phyloP scores from a whole-genome alignment of 1,140 invertebrate species.

The Octopus bimaculoides region DNA sequence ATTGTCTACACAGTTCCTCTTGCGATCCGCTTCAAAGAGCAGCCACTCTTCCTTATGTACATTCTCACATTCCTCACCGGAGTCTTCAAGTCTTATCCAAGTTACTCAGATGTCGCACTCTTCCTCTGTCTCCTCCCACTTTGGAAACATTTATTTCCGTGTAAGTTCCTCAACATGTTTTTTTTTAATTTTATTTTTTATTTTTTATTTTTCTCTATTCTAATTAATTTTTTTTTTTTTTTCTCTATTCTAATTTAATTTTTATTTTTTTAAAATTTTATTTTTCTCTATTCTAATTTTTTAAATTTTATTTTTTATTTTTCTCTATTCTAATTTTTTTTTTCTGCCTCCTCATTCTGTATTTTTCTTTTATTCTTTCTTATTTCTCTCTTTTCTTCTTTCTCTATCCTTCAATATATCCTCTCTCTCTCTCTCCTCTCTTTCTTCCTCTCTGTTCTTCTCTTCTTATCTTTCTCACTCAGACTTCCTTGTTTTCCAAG shows the following conservation, averaged over 20 bases:
- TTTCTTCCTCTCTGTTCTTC: too few species aligned
- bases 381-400: too few species aligned
- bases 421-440: too few species aligned
- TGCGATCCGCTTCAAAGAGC: constrained; percentile 75
- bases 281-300: background rate
- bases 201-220: background rate
- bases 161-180: constrained; percentile 60
- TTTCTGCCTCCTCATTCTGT: too few species aligned
- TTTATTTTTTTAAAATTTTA: constrained; percentile 38
- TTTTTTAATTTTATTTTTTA: constrained; percentile 42
- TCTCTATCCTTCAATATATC: too few species aligned
- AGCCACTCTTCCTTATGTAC: constrained; percentile 82
- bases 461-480: too few species aligned
- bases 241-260: constrained; percentile 32
- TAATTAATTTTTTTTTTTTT: background rate
- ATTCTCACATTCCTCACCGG: constrained; percentile 80
- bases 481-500: too few species aligned
- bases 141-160: constrained; percentile 86
- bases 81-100: constrained; percentile 96
- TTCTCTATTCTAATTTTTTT: background rate
- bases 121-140: constrained; percentile 86
- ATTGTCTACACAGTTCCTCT: constrained; percentile 88
- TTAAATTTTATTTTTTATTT: constrained; percentile 35
- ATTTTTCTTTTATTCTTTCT: too few species aligned
- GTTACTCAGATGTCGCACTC: constrained; percentile 90